Evolutionary conservation across 2,888 invertebrate species (phyloP).

Genomic region (Graphium colonna): DNA sequence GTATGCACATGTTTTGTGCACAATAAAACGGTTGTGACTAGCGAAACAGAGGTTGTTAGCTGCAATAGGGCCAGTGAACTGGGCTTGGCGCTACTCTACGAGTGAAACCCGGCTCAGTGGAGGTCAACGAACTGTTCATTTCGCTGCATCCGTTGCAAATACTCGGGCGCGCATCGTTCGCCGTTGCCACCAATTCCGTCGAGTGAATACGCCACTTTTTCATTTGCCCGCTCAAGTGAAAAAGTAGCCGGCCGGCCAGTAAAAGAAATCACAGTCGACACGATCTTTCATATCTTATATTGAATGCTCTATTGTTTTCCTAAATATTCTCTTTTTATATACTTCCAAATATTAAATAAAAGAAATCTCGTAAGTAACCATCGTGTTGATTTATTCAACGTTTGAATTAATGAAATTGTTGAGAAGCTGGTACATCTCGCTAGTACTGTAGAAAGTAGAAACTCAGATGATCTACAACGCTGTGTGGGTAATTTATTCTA

Average conservation of each 20-base stretch:
- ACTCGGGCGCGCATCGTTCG: constrained; percentile 60
- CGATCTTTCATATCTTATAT: neutral
- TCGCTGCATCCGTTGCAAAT: constrained; percentile 80
- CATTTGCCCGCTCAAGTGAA: constrained; percentile 52
- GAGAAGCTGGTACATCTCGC: neutral
- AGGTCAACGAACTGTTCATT: constrained; percentile 77
- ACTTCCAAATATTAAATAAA: too few relatives aligned
- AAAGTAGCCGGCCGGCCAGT: constrained; percentile 53
- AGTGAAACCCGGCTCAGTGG: constrained; percentile 74
- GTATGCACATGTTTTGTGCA: neutral
- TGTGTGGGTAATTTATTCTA: neutral
- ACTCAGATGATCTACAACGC: neutral
- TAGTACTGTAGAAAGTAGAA: neutral
- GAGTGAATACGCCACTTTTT: constrained; percentile 62
- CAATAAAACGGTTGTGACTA: constrained; percentile 33
- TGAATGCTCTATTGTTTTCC: too few relatives aligned
- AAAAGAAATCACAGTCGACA: constrained; percentile 45
- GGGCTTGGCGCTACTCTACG: constrained; percentile 58
- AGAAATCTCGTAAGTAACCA: too few relatives aligned
- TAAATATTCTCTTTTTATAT: too few relatives aligned
- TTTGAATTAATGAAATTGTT: too few relatives aligned
- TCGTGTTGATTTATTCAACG: too few relatives aligned
- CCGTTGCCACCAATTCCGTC: constrained; percentile 66
- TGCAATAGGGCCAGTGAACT: constrained; percentile 72
- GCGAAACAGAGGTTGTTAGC: constrained; percentile 50